Evolutionary conservation across 2,113 vertebrate genomes (phyloP).

Genomic region (Pterocles gutturalis): DNA sequence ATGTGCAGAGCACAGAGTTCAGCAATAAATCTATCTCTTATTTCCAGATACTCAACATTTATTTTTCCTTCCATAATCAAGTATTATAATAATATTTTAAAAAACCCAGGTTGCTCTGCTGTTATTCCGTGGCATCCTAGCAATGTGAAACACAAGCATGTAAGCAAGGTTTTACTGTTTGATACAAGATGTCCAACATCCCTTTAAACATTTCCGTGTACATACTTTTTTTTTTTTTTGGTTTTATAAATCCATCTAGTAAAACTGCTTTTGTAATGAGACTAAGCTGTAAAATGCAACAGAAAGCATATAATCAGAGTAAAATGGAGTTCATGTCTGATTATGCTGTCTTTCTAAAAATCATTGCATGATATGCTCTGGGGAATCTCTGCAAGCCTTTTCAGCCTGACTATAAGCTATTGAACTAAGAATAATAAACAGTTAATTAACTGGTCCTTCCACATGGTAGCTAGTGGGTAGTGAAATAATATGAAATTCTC

Average conservation of each 20-base stretch:
- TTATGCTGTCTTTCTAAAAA: not conserved
- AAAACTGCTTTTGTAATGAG: not conserved
- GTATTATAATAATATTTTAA: not conserved
- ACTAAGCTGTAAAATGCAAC: not conserved
- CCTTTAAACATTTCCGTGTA: not conserved
- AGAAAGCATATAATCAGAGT: not conserved
- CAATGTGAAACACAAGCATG: not conserved
- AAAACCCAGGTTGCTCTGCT: not conserved
- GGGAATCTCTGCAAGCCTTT: not conserved
- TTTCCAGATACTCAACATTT: constrained; percentile 11
- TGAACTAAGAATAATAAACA: constrained; percentile 47
- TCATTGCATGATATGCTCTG: not conserved
- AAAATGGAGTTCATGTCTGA: not conserved
- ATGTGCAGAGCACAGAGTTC: not conserved
- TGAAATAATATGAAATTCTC: not conserved
- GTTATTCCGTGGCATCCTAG: not conserved
- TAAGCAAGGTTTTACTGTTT: not conserved
- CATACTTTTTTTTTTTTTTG: not conserved
- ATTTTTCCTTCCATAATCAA: constrained; percentile 4
- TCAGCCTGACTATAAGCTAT: constrained; percentile 1
- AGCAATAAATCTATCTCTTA: not conserved
- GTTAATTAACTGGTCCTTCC: not conserved
- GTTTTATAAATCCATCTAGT: not conserved
- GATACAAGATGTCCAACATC: not conserved
- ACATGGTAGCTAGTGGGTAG: not conserved